These are phyloP conservation scores for Eupithecia centaureata DNA, from an alignment of 2,888 invertebrate species.

Conservation along the genomic window DNA sequence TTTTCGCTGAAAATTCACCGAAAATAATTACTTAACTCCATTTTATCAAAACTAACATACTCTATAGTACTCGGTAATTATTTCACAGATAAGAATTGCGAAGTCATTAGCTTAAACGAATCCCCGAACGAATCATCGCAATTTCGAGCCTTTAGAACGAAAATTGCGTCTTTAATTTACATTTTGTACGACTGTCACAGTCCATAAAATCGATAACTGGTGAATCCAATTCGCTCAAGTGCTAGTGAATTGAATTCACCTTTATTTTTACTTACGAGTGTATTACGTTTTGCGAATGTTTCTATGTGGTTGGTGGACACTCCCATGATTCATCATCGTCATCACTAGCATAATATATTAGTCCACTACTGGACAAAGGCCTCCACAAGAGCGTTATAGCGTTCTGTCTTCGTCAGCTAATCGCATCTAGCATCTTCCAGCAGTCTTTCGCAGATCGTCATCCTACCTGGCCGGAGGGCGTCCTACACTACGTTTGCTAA, in stretches of 20 bases:
- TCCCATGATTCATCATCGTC: too few relatives aligned
- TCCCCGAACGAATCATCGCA: slow-evolving; percentile 37
- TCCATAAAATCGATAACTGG: background rate
- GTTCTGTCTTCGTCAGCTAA: too few relatives aligned
- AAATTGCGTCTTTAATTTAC: slow-evolving; percentile 41
- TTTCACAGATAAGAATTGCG: slow-evolving; percentile 32
- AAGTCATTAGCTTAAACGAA: slow-evolving; percentile 41
- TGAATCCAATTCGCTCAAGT: background rate
- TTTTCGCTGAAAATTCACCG: background rate
- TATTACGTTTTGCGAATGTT: too few relatives aligned
- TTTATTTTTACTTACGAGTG: too few relatives aligned
- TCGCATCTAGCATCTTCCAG: too few relatives aligned
- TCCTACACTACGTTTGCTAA: too few relatives aligned
- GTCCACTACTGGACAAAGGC: too few relatives aligned
- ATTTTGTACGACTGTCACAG: slow-evolving; percentile 39
- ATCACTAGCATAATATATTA: too few relatives aligned
- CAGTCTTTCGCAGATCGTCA: too few relatives aligned
- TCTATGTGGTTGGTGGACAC: too few relatives aligned
- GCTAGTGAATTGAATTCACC: background rate
- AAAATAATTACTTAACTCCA: slow-evolving; percentile 13
- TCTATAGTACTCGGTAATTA: slow-evolving; percentile 13
- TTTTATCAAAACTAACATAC: slow-evolving; percentile 9
- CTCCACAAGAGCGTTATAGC: too few relatives aligned
- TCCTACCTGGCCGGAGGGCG: too few relatives aligned
- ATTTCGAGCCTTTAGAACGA: slow-evolving; percentile 40